Conservation (phyloP, 2,888 invertebrate genomes). For the Agrilus mali region DNA sequence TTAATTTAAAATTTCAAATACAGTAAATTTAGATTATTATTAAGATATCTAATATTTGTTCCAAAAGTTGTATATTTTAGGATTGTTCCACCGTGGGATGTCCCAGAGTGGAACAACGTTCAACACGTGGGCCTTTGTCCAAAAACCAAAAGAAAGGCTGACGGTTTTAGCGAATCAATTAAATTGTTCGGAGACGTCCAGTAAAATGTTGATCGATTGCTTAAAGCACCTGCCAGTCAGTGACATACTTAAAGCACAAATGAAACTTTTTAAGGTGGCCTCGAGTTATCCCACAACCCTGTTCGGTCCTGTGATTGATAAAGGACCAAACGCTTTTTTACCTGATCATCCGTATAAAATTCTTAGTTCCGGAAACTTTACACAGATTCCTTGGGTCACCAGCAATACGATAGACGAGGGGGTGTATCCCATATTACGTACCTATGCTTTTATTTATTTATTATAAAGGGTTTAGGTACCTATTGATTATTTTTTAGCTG, state of each 20-base stretch:
- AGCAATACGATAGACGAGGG: conserved; percentile 56
- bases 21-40: too few relatives aligned
- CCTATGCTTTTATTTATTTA: not conserved
- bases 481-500: conserved; percentile 25
- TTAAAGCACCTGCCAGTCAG: conserved; percentile 26
- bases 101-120: conserved; percentile 55
- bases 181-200: conserved; percentile 43
- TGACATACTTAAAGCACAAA: too few relatives aligned
- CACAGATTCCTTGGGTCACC: conserved; percentile 51
- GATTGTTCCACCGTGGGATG: conserved; percentile 42
- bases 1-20: too few relatives aligned
- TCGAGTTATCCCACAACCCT: conserved; percentile 49
- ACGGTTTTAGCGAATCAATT: conserved; percentile 41
- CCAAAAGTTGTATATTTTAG: conserved; percentile 19
- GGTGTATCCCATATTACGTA: conserved; percentile 52
- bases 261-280: conserved; percentile 23
- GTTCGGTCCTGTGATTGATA: conserved; percentile 54
- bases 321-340: conserved; percentile 42
- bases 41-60: too few relatives aligned
- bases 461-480: too few relatives aligned
- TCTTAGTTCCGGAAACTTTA: conserved; percentile 41
- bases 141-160: conserved; percentile 43
- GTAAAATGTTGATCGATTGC: conserved; percentile 44
- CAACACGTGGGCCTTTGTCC: conserved; percentile 37
- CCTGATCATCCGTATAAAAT: conserved; percentile 46